A percentile compares a stretch with the other conserved stretches of the same genome.
phyloP scores from a whole-genome alignment of 1,140 invertebrate species.

The Drosophila arawakana region DNA sequence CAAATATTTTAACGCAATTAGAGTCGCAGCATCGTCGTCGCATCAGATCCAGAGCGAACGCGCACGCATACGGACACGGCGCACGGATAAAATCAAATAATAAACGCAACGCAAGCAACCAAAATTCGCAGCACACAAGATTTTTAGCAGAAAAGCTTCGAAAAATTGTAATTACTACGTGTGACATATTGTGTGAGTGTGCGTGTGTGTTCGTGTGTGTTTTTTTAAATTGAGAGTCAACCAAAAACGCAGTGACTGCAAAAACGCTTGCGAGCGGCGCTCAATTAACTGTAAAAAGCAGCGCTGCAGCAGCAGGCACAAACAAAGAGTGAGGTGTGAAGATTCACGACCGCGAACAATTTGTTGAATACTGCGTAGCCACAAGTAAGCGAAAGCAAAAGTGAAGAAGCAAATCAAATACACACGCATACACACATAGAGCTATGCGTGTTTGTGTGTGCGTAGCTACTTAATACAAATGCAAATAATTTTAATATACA shows the following conservation, averaged over 20 bases:
- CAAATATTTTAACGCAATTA: conserved; percentile 82
- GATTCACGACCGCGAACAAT: conserved; percentile 71
- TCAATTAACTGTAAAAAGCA: conserved; percentile 73
- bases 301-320: conserved; percentile 38
- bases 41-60: conserved; percentile 76
- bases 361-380: conserved; percentile 69
- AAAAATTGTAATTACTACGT: conserved; percentile 8
- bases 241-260: conserved; percentile 44
- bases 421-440: conserved; percentile 1
- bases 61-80: conserved; percentile 76
- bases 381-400: conserved; percentile 67
- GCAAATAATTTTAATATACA: conserved; percentile 57
- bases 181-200: conserved; percentile 27
- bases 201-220: conserved; percentile 3
- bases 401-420: conserved; percentile 39
- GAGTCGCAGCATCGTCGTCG: conserved; percentile 59
- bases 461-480: conserved; percentile 46
- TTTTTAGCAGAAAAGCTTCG: conserved; percentile 10
- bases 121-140: conserved; percentile 21
- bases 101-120: not conserved
- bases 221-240: conserved; percentile 12
- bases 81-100: conserved; percentile 66
- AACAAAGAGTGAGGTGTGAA: conserved; percentile 46
- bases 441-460: not conserved
- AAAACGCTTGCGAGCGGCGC: conserved; percentile 44